A percentile compares a stretch with the other conserved stretches of the same genome.
Evolutionary conservation across 2,797 vertebrate genomes (phyloP).

Genomic region (Peromyscus aztecus): DNA sequence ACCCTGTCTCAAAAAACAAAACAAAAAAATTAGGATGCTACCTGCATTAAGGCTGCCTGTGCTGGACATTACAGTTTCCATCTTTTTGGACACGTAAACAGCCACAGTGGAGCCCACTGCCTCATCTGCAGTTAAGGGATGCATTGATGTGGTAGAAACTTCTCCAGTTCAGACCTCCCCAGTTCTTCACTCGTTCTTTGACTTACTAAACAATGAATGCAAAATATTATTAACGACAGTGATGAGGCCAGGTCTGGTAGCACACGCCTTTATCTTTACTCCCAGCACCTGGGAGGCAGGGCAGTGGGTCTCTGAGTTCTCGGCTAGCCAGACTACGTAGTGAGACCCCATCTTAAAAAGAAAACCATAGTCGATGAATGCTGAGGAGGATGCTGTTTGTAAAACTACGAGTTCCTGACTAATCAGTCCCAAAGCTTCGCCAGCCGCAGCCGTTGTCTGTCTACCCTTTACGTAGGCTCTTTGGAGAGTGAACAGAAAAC

Average conservation of each 20-base stretch:
- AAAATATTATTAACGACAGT: neutral
- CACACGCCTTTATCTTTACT: neutral
- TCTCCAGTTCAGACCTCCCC: neutral
- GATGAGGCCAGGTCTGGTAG: neutral
- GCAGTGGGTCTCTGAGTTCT: neutral
- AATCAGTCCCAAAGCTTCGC: neutral
- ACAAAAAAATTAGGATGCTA: neutral
- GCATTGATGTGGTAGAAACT: neutral
- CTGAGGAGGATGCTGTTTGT: neutral
- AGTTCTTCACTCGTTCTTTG: neutral
- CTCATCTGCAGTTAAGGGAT: neutral
- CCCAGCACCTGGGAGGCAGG: neutral
- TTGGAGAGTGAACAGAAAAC: conserved; percentile 34
- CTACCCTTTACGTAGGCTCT: neutral
- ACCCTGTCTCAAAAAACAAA: too few relatives aligned
- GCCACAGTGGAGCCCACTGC: neutral
- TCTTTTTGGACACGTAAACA: too few relatives aligned
- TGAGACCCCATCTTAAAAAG: too few relatives aligned
- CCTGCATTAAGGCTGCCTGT: neutral
- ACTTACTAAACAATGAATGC: neutral
- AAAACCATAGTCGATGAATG: neutral
- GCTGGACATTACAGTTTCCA: neutral
- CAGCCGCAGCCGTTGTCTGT: neutral
- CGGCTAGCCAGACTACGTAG: neutral
- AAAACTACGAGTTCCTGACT: neutral